Base-by-base conservation (phyloP, 2,888 invertebrate genomes). In the Melinopterus prodromus region DNA sequence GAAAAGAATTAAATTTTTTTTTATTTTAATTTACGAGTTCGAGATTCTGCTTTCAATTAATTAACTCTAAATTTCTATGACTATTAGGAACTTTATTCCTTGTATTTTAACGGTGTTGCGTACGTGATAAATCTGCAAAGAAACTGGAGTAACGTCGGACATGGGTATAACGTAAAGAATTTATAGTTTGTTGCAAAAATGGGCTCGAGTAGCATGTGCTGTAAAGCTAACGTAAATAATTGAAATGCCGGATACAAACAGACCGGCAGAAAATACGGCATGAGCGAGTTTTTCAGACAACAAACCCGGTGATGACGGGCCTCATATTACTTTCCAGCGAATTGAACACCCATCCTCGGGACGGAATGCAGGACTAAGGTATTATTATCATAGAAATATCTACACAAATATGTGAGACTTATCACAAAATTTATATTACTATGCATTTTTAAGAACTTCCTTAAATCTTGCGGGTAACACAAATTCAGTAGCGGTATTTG, bases 101-200 rank as follows among this genome's bases (percentile, higher is more conserved):
- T 7, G 53, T 12, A 53, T 53, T 53, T 53, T 53, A 53, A 53
- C 53, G 12, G 53, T 9, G 7, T 6, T 53, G 53, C 5, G 5
- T 12, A 12, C 53, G 9, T 9, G 7, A 53, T 53, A 53, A 53
- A 53, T 53, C 53, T 53, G 53, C 12, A 53, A 53, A 53, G 5
- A 53, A 53, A 53, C 9, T 6, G 53, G 53, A 1, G 53, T 2
- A 53, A 4, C 5, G 53, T 53, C 53, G 53, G 53, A 53, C 53
- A 53, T 53, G 53, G 53, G 5, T 53, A 53, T 53, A 53, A 53
- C 1, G 53, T 12, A 53, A 53, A 53, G 53, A 53, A 53, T 53
- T 53, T 53, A 53, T 53, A 53, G 53, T 53, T 53, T 53, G 53
- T 53, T 53, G 53, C 53, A 53, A 53, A 53, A 53, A 53, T 53